Percentiles rank a stretch among this genome's conserved stretches.
Conservation (phyloP, 1,140 invertebrate species). For the Sycophila sp. region DNA sequence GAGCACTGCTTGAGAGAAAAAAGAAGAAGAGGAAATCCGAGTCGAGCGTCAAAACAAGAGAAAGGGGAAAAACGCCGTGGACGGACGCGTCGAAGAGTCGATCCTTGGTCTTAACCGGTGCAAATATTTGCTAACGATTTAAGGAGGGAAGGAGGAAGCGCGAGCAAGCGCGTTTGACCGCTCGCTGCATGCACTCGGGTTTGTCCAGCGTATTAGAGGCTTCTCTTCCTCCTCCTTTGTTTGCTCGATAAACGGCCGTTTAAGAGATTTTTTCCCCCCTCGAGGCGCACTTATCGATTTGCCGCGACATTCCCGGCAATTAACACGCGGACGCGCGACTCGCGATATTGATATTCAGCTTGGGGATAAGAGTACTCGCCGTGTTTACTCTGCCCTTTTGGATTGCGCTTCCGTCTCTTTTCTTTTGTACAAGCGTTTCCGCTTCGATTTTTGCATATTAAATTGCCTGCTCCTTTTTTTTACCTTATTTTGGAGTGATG, state of each 20-base stretch:
- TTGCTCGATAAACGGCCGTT: slow-evolving; percentile 39
- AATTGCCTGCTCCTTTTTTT: too few species aligned
- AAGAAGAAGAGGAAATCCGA: neutral
- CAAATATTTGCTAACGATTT: slow-evolving; percentile 61
- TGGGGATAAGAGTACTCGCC: too few species aligned
- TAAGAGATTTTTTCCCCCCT: slow-evolving; percentile 3
- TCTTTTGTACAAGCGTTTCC: neutral
- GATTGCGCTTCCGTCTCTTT: neutral
- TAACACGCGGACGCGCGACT: neutral
- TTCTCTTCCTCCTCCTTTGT: slow-evolving; percentile 51
- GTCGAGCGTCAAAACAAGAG: neutral
- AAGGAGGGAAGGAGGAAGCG: slow-evolving; percentile 48
- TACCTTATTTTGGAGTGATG: too few species aligned
- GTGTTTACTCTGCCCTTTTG: neutral
- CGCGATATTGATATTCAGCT: too few species aligned
- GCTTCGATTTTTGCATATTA: too few species aligned
- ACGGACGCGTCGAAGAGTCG: slow-evolving; percentile 17
- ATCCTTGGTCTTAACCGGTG: slow-evolving; percentile 44
- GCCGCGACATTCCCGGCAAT: slow-evolving; percentile 34
- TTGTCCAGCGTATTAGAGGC: slow-evolving; percentile 60
- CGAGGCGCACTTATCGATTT: slow-evolving; percentile 28
- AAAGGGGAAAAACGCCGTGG: neutral
- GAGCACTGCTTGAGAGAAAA: too few species aligned
- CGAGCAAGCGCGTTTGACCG: neutral
- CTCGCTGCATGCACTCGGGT: slow-evolving; percentile 45